These are phyloP conservation scores for Synanthedon andrenaeformis DNA, from an alignment of 2,888 invertebrate species.

Conservation along the genomic window DNA sequence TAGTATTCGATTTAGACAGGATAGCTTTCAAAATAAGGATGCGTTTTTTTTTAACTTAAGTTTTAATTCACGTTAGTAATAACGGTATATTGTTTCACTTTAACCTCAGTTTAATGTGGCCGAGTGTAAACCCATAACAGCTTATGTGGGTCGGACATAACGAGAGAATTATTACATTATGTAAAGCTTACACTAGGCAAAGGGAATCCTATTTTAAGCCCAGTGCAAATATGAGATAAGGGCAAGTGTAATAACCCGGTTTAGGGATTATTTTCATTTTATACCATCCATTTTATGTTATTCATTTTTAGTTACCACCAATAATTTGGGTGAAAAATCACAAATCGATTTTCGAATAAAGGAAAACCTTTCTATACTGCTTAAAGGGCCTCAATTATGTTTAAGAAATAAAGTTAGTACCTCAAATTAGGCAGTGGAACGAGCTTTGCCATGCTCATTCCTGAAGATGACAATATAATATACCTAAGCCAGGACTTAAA, in stretches of 20 bases:
- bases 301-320: no score
- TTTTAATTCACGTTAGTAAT: no score
- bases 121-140: not conserved
- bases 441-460: constrained; percentile 36
- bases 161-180: constrained; percentile 5
- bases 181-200: constrained; percentile 2
- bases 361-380: no score
- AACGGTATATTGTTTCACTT: no score
- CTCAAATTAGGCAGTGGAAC: constrained; percentile 13
- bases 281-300: no score
- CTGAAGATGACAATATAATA: constrained; percentile 50
- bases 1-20: no score
- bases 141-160: constrained; percentile 4
- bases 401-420: no score
- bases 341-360: no score
- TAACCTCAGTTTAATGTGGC: not conserved
- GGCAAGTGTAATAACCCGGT: not conserved
- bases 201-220: constrained; percentile 5
- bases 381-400: no score
- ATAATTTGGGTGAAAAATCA: no score
- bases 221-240: constrained; percentile 19
- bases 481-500: constrained; percentile 36
- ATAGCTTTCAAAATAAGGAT: no score
- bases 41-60: no score
- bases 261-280: not conserved